phyloP scores from a whole-genome alignment of 2,113 vertebrate species.

The Baryphthengus martii region DNA sequence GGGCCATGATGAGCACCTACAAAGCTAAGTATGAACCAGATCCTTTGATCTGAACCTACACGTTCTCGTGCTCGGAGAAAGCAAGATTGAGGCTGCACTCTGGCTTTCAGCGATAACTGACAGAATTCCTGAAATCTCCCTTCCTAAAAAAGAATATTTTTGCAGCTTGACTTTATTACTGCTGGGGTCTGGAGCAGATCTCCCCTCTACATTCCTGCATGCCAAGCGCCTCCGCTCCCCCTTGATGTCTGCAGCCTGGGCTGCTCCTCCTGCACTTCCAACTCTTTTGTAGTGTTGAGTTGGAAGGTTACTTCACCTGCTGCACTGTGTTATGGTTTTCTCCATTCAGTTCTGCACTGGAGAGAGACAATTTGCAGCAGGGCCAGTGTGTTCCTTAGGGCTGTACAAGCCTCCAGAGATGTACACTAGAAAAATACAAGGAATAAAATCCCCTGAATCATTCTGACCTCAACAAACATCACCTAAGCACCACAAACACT shows the following conservation, averaged over 20 bases:
- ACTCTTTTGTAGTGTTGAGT: not conserved
- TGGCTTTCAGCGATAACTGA: not conserved
- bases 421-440: not conserved
- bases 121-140: not conserved
- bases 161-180: slow-evolving; percentile 5
- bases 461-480: not conserved
- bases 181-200: not conserved
- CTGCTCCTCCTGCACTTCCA: not conserved
- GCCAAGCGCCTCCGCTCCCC: not conserved
- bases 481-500: not conserved
- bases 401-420: not conserved
- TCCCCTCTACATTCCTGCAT: not conserved
- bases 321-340: not conserved
- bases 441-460: not conserved
- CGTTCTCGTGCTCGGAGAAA: not conserved
- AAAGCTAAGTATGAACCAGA: not conserved
- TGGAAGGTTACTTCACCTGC: slow-evolving; percentile 9
- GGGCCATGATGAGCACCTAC: not conserved
- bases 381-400: not conserved
- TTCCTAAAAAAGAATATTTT: not conserved
- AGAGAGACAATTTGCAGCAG: not conserved
- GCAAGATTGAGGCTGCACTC: not conserved
- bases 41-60: not conserved
- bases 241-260: not conserved
- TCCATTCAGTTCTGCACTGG: not conserved